Conservation (phyloP, 2,888 invertebrate genomes). For the Dermolepida albohirtum region DNA sequence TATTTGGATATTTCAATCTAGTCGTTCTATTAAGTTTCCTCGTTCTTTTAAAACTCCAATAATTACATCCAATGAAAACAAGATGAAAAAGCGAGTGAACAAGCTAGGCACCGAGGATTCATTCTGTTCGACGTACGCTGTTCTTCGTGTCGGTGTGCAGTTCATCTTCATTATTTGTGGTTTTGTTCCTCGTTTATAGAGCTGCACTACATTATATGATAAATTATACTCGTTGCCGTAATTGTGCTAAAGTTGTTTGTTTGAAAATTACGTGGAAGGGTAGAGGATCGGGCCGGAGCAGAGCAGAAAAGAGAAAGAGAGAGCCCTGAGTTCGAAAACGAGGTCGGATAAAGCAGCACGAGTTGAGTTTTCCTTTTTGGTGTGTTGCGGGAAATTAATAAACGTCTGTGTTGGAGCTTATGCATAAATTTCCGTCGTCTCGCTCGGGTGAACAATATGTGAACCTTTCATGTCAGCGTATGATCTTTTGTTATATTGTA, state of each 20-base stretch:
- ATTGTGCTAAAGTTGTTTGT: slow-evolving; percentile 23
- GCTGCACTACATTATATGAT: slow-evolving; percentile 32
- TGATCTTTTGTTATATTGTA: too few relatives aligned
- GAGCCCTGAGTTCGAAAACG: slow-evolving; percentile 8
- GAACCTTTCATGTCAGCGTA: slow-evolving; percentile 1
- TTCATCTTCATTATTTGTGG: slow-evolving; percentile 28
- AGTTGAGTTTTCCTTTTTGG: slow-evolving; percentile 20
- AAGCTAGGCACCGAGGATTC: neutral
- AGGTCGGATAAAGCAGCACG: slow-evolving; percentile 6
- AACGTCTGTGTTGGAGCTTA: slow-evolving; percentile 22
- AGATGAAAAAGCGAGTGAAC: too few relatives aligned
- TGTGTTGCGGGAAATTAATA: slow-evolving; percentile 32
- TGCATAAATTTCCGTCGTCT: slow-evolving; percentile 17
- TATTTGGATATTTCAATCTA: too few relatives aligned
- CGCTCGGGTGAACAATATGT: neutral
- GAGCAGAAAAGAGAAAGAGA: slow-evolving; percentile 1
- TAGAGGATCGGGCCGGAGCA: neutral
- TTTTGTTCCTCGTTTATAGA: slow-evolving; percentile 22
- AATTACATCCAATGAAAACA: too few relatives aligned
- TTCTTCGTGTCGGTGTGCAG: slow-evolving; percentile 14
- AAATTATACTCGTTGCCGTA: slow-evolving; percentile 28
- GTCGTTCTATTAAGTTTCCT: too few relatives aligned
- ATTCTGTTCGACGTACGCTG: neutral
- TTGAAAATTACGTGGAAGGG: slow-evolving; percentile 16
- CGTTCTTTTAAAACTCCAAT: too few relatives aligned